Conservation (phyloP, 2,113 vertebrate genomes). For the Clarias gariepinus region DNA sequence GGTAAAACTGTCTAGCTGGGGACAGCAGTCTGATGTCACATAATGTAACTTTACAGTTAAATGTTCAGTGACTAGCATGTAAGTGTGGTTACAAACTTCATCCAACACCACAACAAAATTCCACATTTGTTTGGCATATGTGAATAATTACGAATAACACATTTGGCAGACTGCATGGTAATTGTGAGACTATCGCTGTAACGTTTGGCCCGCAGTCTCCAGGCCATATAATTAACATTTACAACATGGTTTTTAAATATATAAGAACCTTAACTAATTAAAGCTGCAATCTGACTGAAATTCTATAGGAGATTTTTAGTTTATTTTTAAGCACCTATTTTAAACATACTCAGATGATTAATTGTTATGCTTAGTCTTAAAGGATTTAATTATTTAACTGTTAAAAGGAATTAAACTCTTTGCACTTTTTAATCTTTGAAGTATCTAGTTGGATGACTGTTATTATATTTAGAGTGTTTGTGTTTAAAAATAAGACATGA, state of each 20-base stretch:
- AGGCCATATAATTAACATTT: conserved; percentile 59
- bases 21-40: conserved; percentile 8
- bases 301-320: conserved; percentile 37
- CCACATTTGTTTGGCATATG: conserved; percentile 58
- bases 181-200: conserved; percentile 56
- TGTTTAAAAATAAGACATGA: neutral
- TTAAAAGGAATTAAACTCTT: neutral
- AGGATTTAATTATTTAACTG: conserved; percentile 5
- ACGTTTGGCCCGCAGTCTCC: conserved; percentile 52
- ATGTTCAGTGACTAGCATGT: conserved; percentile 35
- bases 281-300: conserved; percentile 41
- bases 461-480: neutral
- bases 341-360: conserved; percentile 29
- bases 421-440: neutral
- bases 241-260: conserved; percentile 58
- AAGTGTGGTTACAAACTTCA: conserved; percentile 43
- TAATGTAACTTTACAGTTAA: conserved; percentile 28
- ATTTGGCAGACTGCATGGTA: conserved; percentile 54
- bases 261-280: conserved; percentile 46
- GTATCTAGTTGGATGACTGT: neutral
- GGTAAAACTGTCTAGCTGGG: neutral
- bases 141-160: conserved; percentile 57
- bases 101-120: conserved; percentile 49
- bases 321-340: conserved; percentile 27
- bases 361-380: conserved; percentile 8